phyloP scores from a whole-genome alignment of 64 coral and sea anemone genomes.

The Actinia equina region DNA sequence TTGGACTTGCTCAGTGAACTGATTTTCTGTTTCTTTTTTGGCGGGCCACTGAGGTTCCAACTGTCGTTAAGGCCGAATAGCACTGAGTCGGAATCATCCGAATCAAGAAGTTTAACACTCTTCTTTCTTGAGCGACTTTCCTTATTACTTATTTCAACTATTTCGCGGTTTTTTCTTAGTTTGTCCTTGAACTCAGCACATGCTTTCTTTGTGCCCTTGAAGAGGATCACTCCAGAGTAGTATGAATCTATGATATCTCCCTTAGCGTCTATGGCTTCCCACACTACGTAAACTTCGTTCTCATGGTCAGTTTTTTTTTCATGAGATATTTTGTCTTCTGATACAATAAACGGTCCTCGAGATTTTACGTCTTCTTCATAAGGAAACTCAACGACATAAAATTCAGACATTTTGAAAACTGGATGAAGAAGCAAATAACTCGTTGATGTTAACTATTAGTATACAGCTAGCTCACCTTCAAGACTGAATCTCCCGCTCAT shows the following conservation, averaged over 20 bases:
- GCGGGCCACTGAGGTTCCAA: slow-evolving; percentile 14
- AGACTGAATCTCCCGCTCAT: slow-evolving; percentile 28
- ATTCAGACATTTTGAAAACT: slow-evolving; percentile 33
- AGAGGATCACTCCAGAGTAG: slow-evolving; percentile 21
- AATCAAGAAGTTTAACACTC: slow-evolving; percentile 6
- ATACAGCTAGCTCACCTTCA: neutral
- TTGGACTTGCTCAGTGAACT: neutral
- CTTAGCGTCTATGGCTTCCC: slow-evolving; percentile 33
- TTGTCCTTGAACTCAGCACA: slow-evolving; percentile 47
- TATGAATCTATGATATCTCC: slow-evolving; percentile 20
- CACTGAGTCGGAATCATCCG: neutral
- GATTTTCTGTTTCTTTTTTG: slow-evolving; percentile 12
- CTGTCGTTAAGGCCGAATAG: neutral
- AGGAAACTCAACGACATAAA: slow-evolving; percentile 44
- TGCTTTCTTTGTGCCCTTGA: slow-evolving; percentile 31
- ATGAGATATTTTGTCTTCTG: slow-evolving; percentile 12
- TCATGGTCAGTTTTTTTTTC: neutral
- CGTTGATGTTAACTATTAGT: neutral
- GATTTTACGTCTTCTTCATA: slow-evolving; percentile 42
- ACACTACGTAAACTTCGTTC: slow-evolving; percentile 13
- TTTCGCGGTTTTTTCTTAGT: slow-evolving; percentile 31
- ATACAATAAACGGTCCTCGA: slow-evolving; percentile 27
- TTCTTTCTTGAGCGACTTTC: slow-evolving; percentile 33
- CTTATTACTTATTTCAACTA: slow-evolving; percentile 38
- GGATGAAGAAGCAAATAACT: neutral